Conservation (phyloP, 2,888 invertebrate species). For the Antheraea yamamai region DNA sequence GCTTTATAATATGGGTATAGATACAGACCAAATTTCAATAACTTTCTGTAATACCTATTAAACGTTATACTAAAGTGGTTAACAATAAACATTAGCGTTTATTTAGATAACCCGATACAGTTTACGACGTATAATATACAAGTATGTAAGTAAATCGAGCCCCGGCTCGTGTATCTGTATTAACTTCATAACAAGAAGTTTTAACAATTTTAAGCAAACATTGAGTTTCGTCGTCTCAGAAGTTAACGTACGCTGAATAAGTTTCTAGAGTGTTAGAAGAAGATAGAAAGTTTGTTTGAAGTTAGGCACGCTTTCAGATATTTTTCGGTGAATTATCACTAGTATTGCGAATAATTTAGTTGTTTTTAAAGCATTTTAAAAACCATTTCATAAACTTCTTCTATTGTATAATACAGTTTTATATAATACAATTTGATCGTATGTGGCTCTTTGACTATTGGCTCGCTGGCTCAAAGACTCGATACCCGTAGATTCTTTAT, state of each 20-base stretch:
- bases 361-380: no score
- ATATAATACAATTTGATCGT: no score
- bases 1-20: no score
- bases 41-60: neutral
- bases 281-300: conserved; percentile 41
- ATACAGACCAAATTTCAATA: neutral
- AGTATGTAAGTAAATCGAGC: conserved; percentile 28
- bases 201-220: conserved; percentile 52
- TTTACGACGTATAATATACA: neutral
- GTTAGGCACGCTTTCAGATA: conserved; percentile 27
- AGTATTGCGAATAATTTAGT: neutral
- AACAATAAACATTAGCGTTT: neutral
- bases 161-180: conserved; percentile 44
- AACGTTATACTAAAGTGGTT: neutral
- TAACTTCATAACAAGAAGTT: conserved; percentile 41
- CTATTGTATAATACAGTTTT: no score
- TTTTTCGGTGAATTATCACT: neutral
- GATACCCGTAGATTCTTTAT: no score
- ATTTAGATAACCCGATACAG: neutral
- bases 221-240: conserved; percentile 42
- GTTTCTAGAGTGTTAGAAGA: conserved; percentile 38
- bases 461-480: no score
- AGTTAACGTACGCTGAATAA: conserved; percentile 48
- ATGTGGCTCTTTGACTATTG: no score
- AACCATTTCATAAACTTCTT: no score